Percentiles rank a stretch among this genome's conserved stretches.
phyloP scores from a whole-genome alignment of 2,888 invertebrate genomes.

The Sepiola atlantica region DNA sequence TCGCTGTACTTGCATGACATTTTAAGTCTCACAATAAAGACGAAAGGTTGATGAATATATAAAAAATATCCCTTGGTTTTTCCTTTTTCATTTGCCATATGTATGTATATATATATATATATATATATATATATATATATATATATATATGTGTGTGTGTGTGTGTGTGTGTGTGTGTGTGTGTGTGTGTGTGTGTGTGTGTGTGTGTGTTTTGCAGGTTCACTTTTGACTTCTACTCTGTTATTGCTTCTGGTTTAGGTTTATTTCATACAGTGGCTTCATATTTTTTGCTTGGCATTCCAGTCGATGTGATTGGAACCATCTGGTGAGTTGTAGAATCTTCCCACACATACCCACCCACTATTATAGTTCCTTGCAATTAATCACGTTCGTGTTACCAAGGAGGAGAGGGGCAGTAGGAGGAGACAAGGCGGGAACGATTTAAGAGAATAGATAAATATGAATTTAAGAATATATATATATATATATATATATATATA shows the following conservation, averaged over 20 bases:
- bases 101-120: neutral
- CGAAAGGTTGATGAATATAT: too few species aligned
- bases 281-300: neutral
- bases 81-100: neutral
- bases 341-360: neutral
- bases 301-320: conserved; percentile 8
- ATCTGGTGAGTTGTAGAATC: neutral
- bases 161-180: neutral
- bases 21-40: too few species aligned
- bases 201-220: neutral
- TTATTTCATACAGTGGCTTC: neutral
- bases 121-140: neutral
- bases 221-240: neutral
- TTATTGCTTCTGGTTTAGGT: neutral
- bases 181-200: neutral
- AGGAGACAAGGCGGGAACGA: neutral
- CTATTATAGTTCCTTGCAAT: neutral
- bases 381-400: neutral
- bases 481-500: too few species aligned
- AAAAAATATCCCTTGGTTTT: too few species aligned
- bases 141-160: neutral
- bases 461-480: neutral
- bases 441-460: neutral
- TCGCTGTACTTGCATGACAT: too few species aligned
- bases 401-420: neutral